These are phyloP conservation scores for Hyperoplus immaculatus DNA, from an alignment of 2,797 vertebrate genomes.

Conservation along the genomic window DNA sequence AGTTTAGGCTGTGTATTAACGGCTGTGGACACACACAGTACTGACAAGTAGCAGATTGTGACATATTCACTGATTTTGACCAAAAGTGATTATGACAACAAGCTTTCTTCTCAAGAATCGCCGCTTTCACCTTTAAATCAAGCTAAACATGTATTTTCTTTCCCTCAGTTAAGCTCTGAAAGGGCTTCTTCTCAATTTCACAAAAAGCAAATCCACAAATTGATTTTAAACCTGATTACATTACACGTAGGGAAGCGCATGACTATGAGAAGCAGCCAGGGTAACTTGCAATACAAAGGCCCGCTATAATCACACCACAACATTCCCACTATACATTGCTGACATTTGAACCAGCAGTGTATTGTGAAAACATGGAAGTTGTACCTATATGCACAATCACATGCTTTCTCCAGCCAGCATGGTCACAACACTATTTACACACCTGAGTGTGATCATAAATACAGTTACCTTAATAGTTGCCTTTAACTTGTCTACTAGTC, in stretches of 20 bases:
- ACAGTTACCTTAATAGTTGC: background rate
- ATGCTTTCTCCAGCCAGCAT: background rate
- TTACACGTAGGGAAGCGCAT: conserved; percentile 4
- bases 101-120: too few relatives aligned
- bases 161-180: background rate
- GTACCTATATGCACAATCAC: conserved; percentile 3
- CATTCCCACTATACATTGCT: conserved; percentile 24
- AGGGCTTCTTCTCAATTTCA: background rate
- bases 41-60: too few relatives aligned
- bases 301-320: background rate
- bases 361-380: conserved; percentile 14
- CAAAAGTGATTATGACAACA: too few relatives aligned
- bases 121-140: too few relatives aligned
- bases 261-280: background rate
- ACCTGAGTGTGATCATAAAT: background rate
- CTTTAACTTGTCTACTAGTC: background rate
- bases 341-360: conserved; percentile 4
- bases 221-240: background rate
- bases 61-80: too few relatives aligned
- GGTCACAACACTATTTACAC: background rate
- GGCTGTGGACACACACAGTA: too few relatives aligned
- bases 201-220: background rate
- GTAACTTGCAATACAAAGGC: background rate
- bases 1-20: too few relatives aligned
- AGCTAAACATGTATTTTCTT: too few relatives aligned